Base-by-base conservation (phyloP, 2,888 invertebrate species). In the Sphecodes monilicornis region DNA sequence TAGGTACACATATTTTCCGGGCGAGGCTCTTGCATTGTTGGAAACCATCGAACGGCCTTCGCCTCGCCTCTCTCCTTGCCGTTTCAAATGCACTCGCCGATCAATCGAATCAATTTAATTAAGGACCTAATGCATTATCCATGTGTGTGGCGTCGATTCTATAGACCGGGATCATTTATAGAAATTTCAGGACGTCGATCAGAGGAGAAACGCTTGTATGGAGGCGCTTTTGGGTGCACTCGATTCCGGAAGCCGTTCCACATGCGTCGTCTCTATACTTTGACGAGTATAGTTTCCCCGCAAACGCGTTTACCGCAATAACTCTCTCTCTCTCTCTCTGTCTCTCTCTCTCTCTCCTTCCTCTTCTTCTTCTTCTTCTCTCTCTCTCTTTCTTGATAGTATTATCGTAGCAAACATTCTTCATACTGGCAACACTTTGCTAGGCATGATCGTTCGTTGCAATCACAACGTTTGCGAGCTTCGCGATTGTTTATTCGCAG, bases 51-150 rank as follows among this genome's bases (percentile, higher is more conserved):
- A 3, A 50, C 43, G 64, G 41, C 22, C 41, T 22, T 32, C 29
- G 29, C 50, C 32, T 26, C 64, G 64, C 18, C 64, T 32, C 32
- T 18, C 64, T 16, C 64, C 32, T 32, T 32, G 16, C n/a, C 81
- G 54, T 54, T 80, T 76, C 54, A 80, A 81, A 80, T 76, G 75
- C 75, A 54, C 32, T 60, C 36, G 60, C 26, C 81, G 82, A 82
- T 76, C 82, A 22, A 71, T 76, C 75, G 71, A 76, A 72, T 72
- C 76, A 76, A 82, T 82, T 84, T 73, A 82, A 84, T 84, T 77
- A 82, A 84, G 76, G 73, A 73, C 77, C 77, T 60, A 32, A 74
- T 77, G 69, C 77, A 74, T 84, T 84, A 84, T 60, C 80, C 69
- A n/a, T n/a, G 32, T 22, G 64, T 26, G 54, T 36, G 41, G n/a